These are phyloP conservation scores for Rhinoraja longicauda DNA, from an alignment of 2,797 vertebrate genomes.

Conservation along the genomic window DNA sequence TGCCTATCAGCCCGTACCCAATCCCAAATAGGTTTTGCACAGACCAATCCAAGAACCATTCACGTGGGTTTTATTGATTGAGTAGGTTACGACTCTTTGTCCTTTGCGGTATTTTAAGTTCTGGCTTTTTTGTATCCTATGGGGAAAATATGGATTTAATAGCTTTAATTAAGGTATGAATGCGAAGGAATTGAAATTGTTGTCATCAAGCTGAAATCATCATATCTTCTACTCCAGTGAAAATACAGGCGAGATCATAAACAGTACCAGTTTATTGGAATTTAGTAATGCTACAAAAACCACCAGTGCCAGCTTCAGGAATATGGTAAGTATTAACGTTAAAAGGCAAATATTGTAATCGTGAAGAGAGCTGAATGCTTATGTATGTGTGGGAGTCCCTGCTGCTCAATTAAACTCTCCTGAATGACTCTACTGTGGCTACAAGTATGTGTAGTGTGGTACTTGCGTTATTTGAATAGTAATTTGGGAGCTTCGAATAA, in stretches of 20 bases:
- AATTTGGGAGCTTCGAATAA: not conserved
- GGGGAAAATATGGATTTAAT: not conserved
- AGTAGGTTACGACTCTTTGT: not conserved
- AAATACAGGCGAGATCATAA: slow-evolving; percentile 83
- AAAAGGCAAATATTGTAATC: not conserved
- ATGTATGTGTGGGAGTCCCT: not conserved
- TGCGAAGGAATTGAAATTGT: not conserved
- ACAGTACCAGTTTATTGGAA: slow-evolving; percentile 78
- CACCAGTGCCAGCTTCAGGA: slow-evolving; percentile 85
- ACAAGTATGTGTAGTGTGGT: not conserved
- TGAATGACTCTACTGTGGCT: not conserved
- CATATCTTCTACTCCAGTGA: slow-evolving; percentile 60
- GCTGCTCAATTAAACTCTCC: not conserved
- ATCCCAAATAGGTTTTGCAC: not conserved
- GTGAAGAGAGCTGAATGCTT: not conserved
- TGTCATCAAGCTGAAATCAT: not conserved
- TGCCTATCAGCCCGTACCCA: not conserved
- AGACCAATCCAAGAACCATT: not conserved
- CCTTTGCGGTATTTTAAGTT: not conserved
- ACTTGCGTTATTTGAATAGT: not conserved
- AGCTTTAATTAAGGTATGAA: no score
- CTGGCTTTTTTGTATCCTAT: not conserved
- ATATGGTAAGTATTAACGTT: slow-evolving; percentile 68
- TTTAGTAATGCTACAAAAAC: slow-evolving; percentile 72
- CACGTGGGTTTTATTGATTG: not conserved